Conservation (phyloP, 2,113 vertebrate species). For the Brachirus orientalis region DNA sequence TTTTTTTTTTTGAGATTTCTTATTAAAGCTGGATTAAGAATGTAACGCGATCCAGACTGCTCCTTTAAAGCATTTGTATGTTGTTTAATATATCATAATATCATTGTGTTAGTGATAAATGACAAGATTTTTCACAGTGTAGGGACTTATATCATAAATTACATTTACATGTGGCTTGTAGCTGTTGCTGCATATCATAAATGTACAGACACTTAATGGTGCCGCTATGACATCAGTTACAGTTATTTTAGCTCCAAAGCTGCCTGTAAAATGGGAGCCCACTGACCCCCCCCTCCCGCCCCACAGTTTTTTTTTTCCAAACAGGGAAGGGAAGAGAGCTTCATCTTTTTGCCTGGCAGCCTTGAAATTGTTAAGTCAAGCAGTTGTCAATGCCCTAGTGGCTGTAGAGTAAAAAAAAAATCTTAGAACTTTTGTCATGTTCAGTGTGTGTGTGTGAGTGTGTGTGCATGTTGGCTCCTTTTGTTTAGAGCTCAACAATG, state of each 20-base stretch:
- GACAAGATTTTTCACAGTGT: too few species aligned
- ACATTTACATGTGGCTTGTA: too few species aligned
- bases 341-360: conserved; percentile 46
- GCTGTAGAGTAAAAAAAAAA: conserved; percentile 31
- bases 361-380: conserved; percentile 65
- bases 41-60: neutral
- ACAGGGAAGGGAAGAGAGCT: conserved; percentile 13
- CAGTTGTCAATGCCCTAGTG: conserved; percentile 51
- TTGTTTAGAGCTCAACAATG: conserved; percentile 73
- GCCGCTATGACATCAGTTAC: neutral
- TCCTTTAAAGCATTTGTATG: neutral
- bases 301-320: conserved; percentile 22
- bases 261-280: neutral
- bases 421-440: conserved; percentile 41
- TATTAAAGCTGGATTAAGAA: too few species aligned
- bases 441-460: conserved; percentile 21
- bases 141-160: too few species aligned
- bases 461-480: conserved; percentile 54
- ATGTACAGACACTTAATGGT: neutral
- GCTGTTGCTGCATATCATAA: neutral
- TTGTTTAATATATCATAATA: too few species aligned
- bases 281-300: conserved; percentile 3
- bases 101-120: too few species aligned
- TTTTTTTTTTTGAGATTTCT: too few species aligned
- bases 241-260: neutral